A percentile compares a stretch with the other conserved stretches of the same genome.
phyloP scores from a whole-genome alignment of 2,113 vertebrate species.

The Silurus asotus region DNA sequence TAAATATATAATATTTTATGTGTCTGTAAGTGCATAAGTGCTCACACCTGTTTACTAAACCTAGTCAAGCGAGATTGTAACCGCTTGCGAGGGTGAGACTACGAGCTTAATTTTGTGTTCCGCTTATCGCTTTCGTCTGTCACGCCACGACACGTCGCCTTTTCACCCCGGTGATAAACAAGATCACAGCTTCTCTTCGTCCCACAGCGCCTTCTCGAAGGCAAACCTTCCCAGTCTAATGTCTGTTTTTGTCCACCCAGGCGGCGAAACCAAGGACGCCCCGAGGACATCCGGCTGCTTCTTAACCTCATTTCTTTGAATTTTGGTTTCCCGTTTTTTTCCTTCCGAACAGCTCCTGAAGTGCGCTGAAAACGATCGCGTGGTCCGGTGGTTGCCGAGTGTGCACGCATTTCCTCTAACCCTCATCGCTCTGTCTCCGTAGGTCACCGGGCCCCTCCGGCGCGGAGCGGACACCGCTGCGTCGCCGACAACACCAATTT shows the following conservation, averaged over 20 bases:
- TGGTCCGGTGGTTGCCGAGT: neutral
- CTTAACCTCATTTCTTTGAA: neutral
- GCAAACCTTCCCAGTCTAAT: neutral
- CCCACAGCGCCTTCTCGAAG: neutral
- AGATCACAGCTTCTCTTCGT: neutral
- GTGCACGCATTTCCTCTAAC: neutral
- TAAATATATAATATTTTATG: neutral
- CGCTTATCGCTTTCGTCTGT: neutral
- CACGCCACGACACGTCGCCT: neutral
- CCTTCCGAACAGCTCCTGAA: neutral
- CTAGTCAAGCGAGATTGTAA: neutral
- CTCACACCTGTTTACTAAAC: neutral
- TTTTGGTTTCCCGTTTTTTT: neutral
- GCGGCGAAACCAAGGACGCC: neutral
- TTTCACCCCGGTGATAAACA: neutral
- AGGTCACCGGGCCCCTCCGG: conserved; percentile 86
- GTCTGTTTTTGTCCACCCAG: neutral
- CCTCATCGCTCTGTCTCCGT: conserved; percentile 28
- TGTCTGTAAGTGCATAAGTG: neutral
- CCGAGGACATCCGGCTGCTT: too few species aligned
- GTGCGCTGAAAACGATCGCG: neutral
- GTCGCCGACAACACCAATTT: conserved; percentile 92
- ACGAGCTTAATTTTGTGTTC: neutral
- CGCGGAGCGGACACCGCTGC: conserved; percentile 93
- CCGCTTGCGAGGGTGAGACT: conserved; percentile 23